Evolutionary conservation across 2,888 invertebrate species (phyloP).

Genomic region (Morpho achilles): DNA sequence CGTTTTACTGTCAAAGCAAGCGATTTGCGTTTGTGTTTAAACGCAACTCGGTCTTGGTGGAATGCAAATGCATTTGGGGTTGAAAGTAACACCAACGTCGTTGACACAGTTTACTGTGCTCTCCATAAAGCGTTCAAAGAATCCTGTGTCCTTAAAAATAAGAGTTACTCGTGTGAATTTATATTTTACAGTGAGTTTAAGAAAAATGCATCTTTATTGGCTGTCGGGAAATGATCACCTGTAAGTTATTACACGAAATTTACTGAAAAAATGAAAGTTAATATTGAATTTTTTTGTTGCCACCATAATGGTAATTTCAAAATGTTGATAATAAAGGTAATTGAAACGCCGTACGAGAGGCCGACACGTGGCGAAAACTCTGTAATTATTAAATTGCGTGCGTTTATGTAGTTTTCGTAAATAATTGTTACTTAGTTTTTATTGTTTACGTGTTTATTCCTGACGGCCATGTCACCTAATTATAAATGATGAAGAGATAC

Average conservation of each 20-base stretch:
- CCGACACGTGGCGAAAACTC: slow-evolving; percentile 10
- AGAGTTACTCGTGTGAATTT: neutral
- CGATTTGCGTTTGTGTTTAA: slow-evolving; percentile 35
- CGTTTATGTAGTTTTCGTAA: neutral
- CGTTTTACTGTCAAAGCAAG: slow-evolving; percentile 18
- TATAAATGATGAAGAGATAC: too few relatives aligned
- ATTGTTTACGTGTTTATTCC: too few relatives aligned
- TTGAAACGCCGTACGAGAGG: slow-evolving; percentile 9
- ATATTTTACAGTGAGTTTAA: slow-evolving; percentile 7
- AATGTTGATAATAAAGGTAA: slow-evolving; percentile 17
- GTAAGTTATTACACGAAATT: slow-evolving; percentile 54
- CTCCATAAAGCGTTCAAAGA: slow-evolving; percentile 23
- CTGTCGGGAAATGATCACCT: slow-evolving; percentile 58
- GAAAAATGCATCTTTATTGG: slow-evolving; percentile 59
- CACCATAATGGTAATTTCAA: slow-evolving; percentile 18
- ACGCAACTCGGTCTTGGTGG: slow-evolving; percentile 25
- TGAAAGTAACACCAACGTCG: slow-evolving; percentile 46
- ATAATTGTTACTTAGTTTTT: too few relatives aligned
- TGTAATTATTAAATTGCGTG: slow-evolving; percentile 2
- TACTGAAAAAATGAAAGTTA: slow-evolving; percentile 49
- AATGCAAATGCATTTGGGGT: slow-evolving; percentile 38
- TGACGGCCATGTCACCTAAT: too few relatives aligned
- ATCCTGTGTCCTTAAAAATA: slow-evolving; percentile 19
- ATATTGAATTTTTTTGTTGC: slow-evolving; percentile 48
- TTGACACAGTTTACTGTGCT: slow-evolving; percentile 34